These are phyloP conservation scores for Lasioglossum marginatum DNA, from an alignment of 2,888 invertebrate genomes.

Conservation along the genomic window DNA sequence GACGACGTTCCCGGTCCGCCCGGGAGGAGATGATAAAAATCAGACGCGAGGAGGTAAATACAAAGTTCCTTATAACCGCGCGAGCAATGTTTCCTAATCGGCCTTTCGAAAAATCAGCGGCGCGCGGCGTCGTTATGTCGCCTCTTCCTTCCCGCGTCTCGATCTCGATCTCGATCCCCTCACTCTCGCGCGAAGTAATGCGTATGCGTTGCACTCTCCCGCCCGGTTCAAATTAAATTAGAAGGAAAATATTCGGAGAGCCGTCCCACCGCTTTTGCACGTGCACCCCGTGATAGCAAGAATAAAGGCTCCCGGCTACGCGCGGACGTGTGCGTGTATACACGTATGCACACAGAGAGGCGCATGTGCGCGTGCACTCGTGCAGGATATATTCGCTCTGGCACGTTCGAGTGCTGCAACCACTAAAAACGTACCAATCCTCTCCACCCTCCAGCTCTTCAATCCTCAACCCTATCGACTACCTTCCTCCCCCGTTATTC, in stretches of 20 bases:
- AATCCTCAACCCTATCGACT: slow-evolving; percentile 62
- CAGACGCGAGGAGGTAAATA: slow-evolving; percentile 3
- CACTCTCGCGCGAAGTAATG: slow-evolving; percentile 57
- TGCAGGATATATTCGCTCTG: slow-evolving; percentile 68
- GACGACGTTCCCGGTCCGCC: neutral
- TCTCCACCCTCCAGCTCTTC: slow-evolving; percentile 65
- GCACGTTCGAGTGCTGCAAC: slow-evolving; percentile 74
- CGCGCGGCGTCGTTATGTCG: slow-evolving; percentile 47
- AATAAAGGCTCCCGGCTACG: slow-evolving; percentile 58
- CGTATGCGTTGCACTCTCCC: slow-evolving; percentile 52
- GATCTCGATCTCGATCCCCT: slow-evolving; percentile 36
- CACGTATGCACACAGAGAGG: no score
- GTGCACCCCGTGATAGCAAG: slow-evolving; percentile 65
- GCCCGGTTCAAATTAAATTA: slow-evolving; percentile 74
- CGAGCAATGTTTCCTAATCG: slow-evolving; percentile 50
- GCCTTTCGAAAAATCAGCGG: slow-evolving; percentile 59
- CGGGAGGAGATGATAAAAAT: slow-evolving; percentile 15
- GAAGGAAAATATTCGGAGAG: slow-evolving; percentile 76
- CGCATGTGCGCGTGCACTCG: slow-evolving; percentile 39
- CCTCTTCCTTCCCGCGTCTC: slow-evolving; percentile 8
- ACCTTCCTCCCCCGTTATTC: slow-evolving; percentile 43
- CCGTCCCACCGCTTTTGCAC: slow-evolving; percentile 67
- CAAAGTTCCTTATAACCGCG: slow-evolving; percentile 25
- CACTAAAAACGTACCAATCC: slow-evolving; percentile 72
- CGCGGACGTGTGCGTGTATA: slow-evolving; percentile 1